Base-by-base conservation (phyloP, 2,797 vertebrate genomes). In the Sorex maritimensis region DNA sequence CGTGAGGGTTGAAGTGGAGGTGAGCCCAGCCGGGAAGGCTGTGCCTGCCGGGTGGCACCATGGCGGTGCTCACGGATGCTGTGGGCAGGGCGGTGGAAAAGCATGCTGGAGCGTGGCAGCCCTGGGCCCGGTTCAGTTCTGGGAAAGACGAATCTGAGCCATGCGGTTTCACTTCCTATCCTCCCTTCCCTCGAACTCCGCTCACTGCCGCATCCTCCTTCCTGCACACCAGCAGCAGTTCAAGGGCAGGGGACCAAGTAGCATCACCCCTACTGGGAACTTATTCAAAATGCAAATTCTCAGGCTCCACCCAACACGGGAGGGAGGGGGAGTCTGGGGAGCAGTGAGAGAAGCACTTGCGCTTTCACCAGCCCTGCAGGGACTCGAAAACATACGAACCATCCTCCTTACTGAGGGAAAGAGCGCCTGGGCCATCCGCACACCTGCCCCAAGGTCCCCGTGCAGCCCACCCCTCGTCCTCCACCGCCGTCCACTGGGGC, bases 201-300 rank as follows among this genome's bases (percentile, higher is more conserved):
- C 73, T 55, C 30, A 17, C 13, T 14, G 46, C 38, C 73, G 38
- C 30, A 28, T 21, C 71, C 41, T 61, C 13, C 63, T 49, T 73
- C 72, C 63, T 65, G 17, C 1, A 28, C 14, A 85, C 44, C 14
- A 2, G 19, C 10, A 24, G 24, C 55, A 34, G 34, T 34, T 83
- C 49, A 28, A 69, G 81, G 28, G 19, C 52, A 23, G 58, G 69
- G 41, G 78, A 49, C 68, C 77, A 92, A 61, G 44, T 21, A 74
- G 38, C 28, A 11, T 34, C 15, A 61, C 11, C 28, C n/a, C 63
- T 49, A 26, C 19, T 14, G 49, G 74, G 30, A 90, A 86, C 49
- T 13, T 86, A 38, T n/a, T 81, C 65, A 85, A 78, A 81, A 86
- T 67, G 38, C 23, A 44, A 81, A 71, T 69, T 81, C 6, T 58